Conservation (phyloP, 2,888 invertebrate species). For the Caenorhabditis sulstoni region DNA sequence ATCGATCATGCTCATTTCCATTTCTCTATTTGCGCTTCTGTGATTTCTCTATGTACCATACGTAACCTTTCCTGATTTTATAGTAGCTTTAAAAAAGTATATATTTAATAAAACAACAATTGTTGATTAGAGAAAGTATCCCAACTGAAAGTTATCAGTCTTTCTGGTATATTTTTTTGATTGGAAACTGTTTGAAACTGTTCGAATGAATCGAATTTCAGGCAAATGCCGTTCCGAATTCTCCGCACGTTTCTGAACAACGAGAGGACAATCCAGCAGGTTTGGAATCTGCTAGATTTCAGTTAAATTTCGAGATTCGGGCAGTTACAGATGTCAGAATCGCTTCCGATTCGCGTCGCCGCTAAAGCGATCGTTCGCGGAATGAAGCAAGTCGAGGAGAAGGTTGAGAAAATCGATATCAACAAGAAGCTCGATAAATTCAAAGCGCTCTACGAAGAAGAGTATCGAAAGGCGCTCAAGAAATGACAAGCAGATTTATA, state of each 20-base stretch:
- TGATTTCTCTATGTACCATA: no score
- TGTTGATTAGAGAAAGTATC: no score
- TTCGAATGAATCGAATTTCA: background rate
- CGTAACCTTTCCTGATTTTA: no score
- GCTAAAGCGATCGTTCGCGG: conserved; percentile 68
- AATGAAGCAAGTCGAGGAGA: conserved; percentile 62
- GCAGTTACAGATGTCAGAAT: conserved; percentile 67
- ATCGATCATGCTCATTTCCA: no score
- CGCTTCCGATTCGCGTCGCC: conserved; percentile 61
- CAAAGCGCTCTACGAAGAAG: conserved; percentile 64
- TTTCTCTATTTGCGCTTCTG: no score
- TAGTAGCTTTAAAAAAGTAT: no score
- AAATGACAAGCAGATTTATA: conserved; percentile 32
- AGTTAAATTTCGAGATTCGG: conserved; percentile 4
- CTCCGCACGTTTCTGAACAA: conserved; percentile 65
- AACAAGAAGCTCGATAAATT: conserved; percentile 55
- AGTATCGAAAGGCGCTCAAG: conserved; percentile 68
- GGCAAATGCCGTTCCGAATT: conserved; percentile 60
- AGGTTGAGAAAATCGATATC: conserved; percentile 56
- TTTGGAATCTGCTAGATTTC: conserved; percentile 10
- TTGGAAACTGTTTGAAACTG: no score
- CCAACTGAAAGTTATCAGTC: no score
- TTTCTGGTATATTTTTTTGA: conserved; percentile 5
- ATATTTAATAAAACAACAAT: no score
- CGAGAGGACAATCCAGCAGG: conserved; percentile 65